Evolutionary conservation across 2,888 invertebrate genomes (phyloP), one percentile per base, ranked within the genome.

Genomic region (Elaeidobius kamerunicus): DNA sequence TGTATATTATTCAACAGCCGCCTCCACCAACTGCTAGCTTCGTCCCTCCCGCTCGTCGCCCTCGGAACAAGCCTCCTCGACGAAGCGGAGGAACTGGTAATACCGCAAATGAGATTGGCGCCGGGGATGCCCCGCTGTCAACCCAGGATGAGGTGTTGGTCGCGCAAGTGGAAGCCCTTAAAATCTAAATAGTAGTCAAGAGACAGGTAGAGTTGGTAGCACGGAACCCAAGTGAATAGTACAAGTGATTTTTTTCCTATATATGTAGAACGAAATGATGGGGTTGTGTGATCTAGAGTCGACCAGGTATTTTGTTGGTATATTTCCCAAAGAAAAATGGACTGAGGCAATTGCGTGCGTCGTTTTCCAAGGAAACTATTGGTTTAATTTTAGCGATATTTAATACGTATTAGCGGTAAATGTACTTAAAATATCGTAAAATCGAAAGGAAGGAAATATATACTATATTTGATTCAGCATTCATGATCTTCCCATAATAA

Each of bases 41-140:
- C 17, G 32, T 32, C 4, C 57, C 61, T 15, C 60, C 56, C 15
- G 53, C 55, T 36, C 43, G 59, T 12, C 53, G 58, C 35, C 60
- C 57, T 38, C 55, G 61, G n/a, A n/a, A n/a, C 36, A 43, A 53
- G 14, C 56, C 58, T 2, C 42, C 57, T 23, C 36, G 32, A 17
- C 16, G 42, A 14, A 14, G 19, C 17, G 30, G 55, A 3, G 55
- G 58, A 23, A 27, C 52, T 43, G 55, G 54, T 52, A 23, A 48
- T 12, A 27, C 58, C 6, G 55, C 53, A 27, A 50, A 65, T 42
- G 73, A 73, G 56, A 70, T 72, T 35, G 73, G 73, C 9, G 73
- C 73, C 9, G 73, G 73, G 7, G 73, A 73, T 49, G 73, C 72
- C 11, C 72, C 73, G 11, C 60, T 70, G 30, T 68, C 69, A 7